Evolutionary conservation across 2,888 invertebrate genomes (phyloP).

Genomic region (Rhagonycha fulva): DNA sequence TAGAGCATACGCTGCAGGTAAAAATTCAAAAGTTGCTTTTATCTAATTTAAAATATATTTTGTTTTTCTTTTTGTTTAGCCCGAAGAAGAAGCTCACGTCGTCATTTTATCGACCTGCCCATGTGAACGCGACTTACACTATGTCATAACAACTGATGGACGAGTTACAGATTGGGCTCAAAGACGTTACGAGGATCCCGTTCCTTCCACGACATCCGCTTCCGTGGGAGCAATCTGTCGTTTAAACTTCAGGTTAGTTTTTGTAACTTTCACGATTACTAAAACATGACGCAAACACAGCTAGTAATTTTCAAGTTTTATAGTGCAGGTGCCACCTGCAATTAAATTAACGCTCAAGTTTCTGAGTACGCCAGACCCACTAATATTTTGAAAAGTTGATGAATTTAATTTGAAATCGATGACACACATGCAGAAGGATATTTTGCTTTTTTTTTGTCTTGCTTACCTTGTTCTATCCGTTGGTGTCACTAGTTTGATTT

Average conservation of each 20-base stretch:
- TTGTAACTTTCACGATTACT: conserved; percentile 13
- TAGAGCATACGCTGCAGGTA: conserved; percentile 68
- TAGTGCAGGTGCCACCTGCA: conserved; percentile 1
- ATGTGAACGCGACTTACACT: conserved; percentile 64
- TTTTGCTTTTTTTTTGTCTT: not conserved
- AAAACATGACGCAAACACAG: conserved; percentile 4
- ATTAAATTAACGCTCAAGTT: not conserved
- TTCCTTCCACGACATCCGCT: conserved; percentile 38
- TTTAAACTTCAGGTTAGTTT: conserved; percentile 58
- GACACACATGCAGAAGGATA: not conserved
- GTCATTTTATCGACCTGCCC: conserved; percentile 70
- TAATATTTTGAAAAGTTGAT: not conserved
- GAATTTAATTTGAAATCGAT: not conserved
- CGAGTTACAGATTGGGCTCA: conserved; percentile 69
- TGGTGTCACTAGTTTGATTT: not conserved
- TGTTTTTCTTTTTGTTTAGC: conserved; percentile 53
- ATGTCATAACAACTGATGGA: conserved; percentile 68
- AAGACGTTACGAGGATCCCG: conserved; percentile 55
- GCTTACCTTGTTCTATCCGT: not conserved
- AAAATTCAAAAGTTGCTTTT: conserved; percentile 10
- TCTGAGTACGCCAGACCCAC: not conserved
- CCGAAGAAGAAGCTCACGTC: conserved; percentile 66
- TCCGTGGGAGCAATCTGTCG: conserved; percentile 54
- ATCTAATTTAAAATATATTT: not conserved
- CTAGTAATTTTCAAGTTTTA: not conserved